phyloP scores from a whole-genome alignment of 1,140 invertebrate genomes.

The Laupala kohalensis region DNA sequence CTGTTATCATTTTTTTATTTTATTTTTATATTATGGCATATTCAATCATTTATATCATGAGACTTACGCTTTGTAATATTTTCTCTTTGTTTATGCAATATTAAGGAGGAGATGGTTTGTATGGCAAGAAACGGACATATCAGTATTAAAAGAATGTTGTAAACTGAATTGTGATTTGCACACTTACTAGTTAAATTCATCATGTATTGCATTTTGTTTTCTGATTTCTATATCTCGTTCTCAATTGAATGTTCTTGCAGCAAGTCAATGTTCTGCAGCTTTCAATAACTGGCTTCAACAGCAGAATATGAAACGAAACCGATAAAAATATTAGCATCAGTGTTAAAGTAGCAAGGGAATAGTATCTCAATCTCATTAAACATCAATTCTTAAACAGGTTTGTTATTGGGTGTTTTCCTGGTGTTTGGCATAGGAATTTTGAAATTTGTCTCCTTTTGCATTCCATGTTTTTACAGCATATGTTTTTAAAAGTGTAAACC shows the following conservation, averaged over 20 bases:
- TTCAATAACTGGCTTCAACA: slow-evolving; percentile 8
- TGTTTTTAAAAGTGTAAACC: too few relatives aligned
- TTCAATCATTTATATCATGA: neutral
- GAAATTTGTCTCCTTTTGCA: too few relatives aligned
- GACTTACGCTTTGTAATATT: neutral
- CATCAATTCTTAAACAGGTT: neutral
- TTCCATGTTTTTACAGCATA: too few relatives aligned
- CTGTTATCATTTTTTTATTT: neutral
- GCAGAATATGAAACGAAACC: slow-evolving; percentile 3
- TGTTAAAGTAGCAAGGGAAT: neutral
- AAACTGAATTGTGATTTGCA: neutral
- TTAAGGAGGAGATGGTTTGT: slow-evolving; percentile 11
- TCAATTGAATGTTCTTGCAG: slow-evolving; percentile 6
- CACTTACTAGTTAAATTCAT: neutral
- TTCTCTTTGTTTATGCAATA: slow-evolving; percentile 5
- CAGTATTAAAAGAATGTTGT: slow-evolving; percentile 6
- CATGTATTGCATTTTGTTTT: neutral
- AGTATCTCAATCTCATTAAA: neutral
- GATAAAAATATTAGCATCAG: neutral
- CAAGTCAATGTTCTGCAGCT: slow-evolving; percentile 5
- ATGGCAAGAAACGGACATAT: slow-evolving; percentile 11
- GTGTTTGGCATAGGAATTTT: too few relatives aligned
- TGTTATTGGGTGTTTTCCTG: too few relatives aligned
- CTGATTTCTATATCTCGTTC: slow-evolving; percentile 1
- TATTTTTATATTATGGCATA: neutral